Base-by-base conservation (phyloP, 35 echinoderm and acorn worm species). In the Acanthaster planci region DNA sequence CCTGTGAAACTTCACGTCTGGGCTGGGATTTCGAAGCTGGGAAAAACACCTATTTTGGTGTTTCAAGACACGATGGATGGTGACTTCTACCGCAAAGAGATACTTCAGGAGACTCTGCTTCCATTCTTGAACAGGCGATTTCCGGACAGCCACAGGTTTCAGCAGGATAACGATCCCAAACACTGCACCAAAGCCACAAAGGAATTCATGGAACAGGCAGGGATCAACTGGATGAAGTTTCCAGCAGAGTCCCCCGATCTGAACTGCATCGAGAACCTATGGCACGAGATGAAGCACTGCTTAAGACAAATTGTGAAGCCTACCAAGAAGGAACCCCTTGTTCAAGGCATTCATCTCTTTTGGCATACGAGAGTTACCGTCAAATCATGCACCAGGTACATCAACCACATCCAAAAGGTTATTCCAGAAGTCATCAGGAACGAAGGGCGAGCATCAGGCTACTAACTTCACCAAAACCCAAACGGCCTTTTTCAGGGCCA, bases 111-210 rank as follows among this genome's bases (percentile, higher is more conserved):
- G 0, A 87, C 37, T 36, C 79, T 94, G 37, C 64, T 85, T 2
- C 88, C 88, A 1, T 95, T 95, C 75, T 83, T 79, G 9, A 29
- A 38, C 19, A 64, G 50, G 16, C 31, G 34, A 0, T 95, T 87
- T 58, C 88, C 93, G 0, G 77, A 78, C 10, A 21, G 56, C 2
- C 80, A 91, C 54, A 5, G 87, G 4, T 80, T 94, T 19, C 51
- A 47, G 37, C 92, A 93, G 47, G 92, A 93, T 38, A 93, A 93
- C 31, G 87, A 93, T 51, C 92, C 92, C 0, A 93, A 93, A 40
- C 92, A 93, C 39, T 78, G 60, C n/a, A 85, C 67, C 34, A 40
- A 40, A 9, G 52, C 60, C 12, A 55, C 91, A n/a, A 58, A 60
- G 6, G 37, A 80, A 7, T 85, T 44, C 38, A 21, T 88, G 14